phyloP scores from a whole-genome alignment of 2,113 vertebrate genomes.

The Labeo rohita region DNA sequence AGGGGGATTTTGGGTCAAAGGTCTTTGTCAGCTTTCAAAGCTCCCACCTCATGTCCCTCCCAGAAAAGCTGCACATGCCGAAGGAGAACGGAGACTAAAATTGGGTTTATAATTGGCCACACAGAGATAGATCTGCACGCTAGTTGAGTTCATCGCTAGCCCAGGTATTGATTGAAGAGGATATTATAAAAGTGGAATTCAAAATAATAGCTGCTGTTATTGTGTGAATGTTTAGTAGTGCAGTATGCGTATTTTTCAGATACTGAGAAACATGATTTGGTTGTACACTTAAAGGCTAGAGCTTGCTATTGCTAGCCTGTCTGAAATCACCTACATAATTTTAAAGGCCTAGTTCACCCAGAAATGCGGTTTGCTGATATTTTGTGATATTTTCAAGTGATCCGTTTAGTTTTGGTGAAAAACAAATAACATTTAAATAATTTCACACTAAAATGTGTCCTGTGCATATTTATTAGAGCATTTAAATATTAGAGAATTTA shows the following conservation, averaged over 20 bases:
- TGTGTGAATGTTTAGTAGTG: not conserved
- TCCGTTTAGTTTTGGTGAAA: not conserved
- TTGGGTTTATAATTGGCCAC: conserved; percentile 56
- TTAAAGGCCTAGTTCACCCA: no score
- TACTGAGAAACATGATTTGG: not conserved
- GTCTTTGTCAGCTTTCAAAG: conserved; percentile 50
- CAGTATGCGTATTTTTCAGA: not conserved
- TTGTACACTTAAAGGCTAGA: not conserved
- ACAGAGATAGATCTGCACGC: conserved; percentile 42
- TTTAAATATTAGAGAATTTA: not conserved
- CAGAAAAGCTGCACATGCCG: conserved; percentile 50
- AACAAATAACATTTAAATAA: not conserved
- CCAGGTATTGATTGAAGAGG: not conserved
- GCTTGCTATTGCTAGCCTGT: no score
- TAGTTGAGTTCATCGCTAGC: conserved; percentile 30
- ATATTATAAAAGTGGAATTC: not conserved
- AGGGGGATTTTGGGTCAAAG: conserved; percentile 53
- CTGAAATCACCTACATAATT: no score
- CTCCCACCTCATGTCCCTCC: conserved; percentile 45
- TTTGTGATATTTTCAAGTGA: not conserved
- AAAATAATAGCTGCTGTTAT: not conserved
- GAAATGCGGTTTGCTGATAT: no score
- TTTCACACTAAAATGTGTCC: not conserved
- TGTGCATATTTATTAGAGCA: not conserved
- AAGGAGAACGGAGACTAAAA: conserved; percentile 43